These are phyloP conservation scores for Teleopsis dalmanni DNA, from an alignment of 1,140 invertebrate genomes.

Conservation along the genomic window DNA sequence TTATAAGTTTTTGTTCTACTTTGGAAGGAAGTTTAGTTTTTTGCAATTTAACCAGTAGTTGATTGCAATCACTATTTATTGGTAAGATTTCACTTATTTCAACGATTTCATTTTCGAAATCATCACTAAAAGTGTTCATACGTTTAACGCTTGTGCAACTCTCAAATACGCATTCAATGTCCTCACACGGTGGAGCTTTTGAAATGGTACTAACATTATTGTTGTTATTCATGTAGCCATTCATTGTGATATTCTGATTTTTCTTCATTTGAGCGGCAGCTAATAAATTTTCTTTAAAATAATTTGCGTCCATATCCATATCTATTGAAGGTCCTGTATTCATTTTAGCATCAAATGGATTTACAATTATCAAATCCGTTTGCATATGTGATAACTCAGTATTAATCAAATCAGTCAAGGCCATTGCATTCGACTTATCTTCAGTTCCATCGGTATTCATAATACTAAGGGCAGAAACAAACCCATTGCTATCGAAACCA, in stretches of 20 bases:
- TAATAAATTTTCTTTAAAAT: conserved; percentile 23
- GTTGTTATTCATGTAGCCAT: conserved; percentile 17
- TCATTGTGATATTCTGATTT: conserved; percentile 16
- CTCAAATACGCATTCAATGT: conserved; percentile 35
- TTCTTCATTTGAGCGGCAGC: conserved; percentile 18
- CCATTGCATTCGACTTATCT: conserved; percentile 6
- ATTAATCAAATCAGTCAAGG: conserved; percentile 19
- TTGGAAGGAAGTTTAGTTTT: conserved; percentile 27
- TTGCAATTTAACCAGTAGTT: conserved; percentile 32
- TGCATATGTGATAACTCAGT: conserved; percentile 18
- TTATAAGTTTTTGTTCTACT: conserved; percentile 30
- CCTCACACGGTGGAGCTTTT: conserved; percentile 24
- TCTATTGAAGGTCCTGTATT: not conserved
- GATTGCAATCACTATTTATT: conserved; percentile 35
- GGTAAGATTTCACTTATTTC: conserved; percentile 37
- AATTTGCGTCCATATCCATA: conserved; percentile 17
- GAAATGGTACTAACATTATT: conserved; percentile 24
- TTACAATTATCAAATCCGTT: not conserved
- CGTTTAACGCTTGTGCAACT: conserved; percentile 37
- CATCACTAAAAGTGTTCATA: conserved; percentile 25
- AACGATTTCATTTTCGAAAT: conserved; percentile 24
- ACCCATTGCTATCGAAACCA: conserved; percentile 38
- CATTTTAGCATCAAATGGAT: not conserved
- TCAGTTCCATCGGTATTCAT: conserved; percentile 17
- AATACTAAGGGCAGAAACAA: conserved; percentile 26